Evolutionary conservation across 1,140 invertebrate genomes (phyloP), one percentile per base, ranked within the genome.

Genomic region (Tetragnatha versicolor): DNA sequence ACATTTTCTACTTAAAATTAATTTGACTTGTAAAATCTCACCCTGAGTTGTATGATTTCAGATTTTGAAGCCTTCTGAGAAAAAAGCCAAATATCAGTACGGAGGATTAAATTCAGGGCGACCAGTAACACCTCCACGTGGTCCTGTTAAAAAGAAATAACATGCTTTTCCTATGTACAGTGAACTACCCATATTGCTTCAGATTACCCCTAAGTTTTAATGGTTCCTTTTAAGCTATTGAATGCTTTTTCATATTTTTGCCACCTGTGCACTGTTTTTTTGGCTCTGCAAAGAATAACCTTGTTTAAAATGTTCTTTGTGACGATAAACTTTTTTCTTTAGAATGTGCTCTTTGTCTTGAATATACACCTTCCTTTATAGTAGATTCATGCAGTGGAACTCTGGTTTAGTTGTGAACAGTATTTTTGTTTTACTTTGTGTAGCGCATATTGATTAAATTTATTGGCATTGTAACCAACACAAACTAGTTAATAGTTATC

Each of bases 61-160:
- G 92, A 99, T 99, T 83, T 88, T 99, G 86, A 98, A 98, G 88
- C 97, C 97, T 81, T 97, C 96, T 17, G 97, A 98, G 88, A 99
- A 98, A 89, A 96, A 98, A 88, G 95, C 97, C 37, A 99, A 99
- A 87, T 99, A 99, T 87, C 96, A 98, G 84, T 99, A 99, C 88
- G 88, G 89, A 72, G 89, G 90, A 42, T 82, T 91, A 68, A 89
- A 89, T 81, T 87, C 88, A 27, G 88, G 89, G 22, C 85, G 90
- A 77, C 89, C 90, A 17, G 85, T 88, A 3, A 89, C 88, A 87
- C 89, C 90, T 88, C 92, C 93, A 86, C 93, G 92, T 85, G 94
- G 83, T 22, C 83, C 83, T 9, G 82, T 81, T 4, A 84, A 84
- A 73, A 84, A 84, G 82, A 84, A 84, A 79, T 84, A 81, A 53